Evolutionary conservation across 2,888 invertebrate genomes (phyloP), one percentile per base, ranked within the genome.

Genomic region (Endotricha flammealis): DNA sequence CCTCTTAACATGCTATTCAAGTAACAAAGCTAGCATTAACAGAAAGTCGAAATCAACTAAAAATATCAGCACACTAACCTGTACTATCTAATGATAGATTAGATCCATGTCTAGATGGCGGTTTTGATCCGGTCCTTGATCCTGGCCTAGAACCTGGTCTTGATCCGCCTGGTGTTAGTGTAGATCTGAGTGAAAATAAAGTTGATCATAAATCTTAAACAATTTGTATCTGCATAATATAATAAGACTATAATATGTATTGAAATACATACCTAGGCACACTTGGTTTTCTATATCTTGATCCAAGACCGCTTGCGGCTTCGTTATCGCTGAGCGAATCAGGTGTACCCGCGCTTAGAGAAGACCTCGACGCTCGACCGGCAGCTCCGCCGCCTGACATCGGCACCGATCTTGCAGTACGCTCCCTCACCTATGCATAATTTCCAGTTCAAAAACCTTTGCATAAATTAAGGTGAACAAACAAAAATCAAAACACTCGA

Each of bases 101-200:
- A 29, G 97, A 97, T 50, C 97, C 97, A 66, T 97, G 95, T 56
- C 97, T 91, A 52, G 97, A 97, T 12, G 96, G 95, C 47, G 97
- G 97, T 76, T 97, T 96, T 44, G 95, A 95, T 42, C 95, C 95
- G 42, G 94, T 90, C 53, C 96, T 89, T 50, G 95, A 95, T 17
- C 93, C 92, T 28, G 96, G 94, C 57, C 96, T 89, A 40, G 96
- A 96, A 41, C 93, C 91, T 27, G 96, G 96, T 65, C 96, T 90
- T 34, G 93, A 93, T 33, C 93, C 93, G 61, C 93, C 93, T 41
- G 94, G 94, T 29, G 94, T 94, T 47, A 93, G 70, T 14, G 91
- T 91, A 31, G 91, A 91, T 64, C 92, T 90, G 56, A 73, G 38
- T n/a, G n/a, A n/a, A n/a, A n/a, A n/a, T n/a, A n/a, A n/a, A n/a